phyloP scores from a whole-genome alignment of 2,888 invertebrate species.

The Rapana venosa region DNA sequence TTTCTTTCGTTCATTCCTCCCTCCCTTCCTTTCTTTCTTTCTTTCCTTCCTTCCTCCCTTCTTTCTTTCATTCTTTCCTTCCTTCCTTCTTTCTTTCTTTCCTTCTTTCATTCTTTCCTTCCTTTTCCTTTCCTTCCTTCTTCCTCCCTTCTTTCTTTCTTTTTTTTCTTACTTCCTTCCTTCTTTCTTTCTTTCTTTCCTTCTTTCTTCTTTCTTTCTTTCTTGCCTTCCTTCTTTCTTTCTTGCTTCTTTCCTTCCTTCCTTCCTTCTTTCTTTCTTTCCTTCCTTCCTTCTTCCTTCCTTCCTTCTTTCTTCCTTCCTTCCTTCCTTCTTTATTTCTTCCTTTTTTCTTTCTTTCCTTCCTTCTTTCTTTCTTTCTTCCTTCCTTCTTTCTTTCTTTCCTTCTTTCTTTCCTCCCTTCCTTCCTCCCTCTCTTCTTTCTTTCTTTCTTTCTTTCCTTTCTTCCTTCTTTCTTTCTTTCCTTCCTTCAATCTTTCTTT shows the following conservation, averaged over 20 bases:
- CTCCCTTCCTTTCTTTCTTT: conserved; percentile 9
- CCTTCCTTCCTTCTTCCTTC: background rate
- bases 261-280: background rate
- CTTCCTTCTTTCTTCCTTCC: background rate
- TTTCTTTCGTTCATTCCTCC: conserved; percentile 20
- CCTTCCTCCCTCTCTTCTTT: background rate
- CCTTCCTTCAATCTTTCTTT: background rate
- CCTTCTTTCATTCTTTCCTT: background rate
- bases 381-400: background rate
- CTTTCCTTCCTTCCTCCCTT: background rate
- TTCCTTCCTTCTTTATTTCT: background rate
- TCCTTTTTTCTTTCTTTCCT: background rate
- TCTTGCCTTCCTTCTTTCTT: background rate
- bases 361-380: background rate
- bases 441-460: background rate
- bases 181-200: background rate
- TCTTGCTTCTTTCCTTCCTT: background rate
- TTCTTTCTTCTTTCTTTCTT: background rate
- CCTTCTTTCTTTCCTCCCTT: background rate
- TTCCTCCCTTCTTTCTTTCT: background rate
- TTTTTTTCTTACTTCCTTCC: background rate
- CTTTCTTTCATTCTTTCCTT: background rate
- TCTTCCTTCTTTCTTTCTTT: background rate
- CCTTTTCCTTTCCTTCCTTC: background rate
- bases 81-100: background rate